Base-by-base conservation (phyloP, 2,888 invertebrate species). In the Chouioia cunea region DNA sequence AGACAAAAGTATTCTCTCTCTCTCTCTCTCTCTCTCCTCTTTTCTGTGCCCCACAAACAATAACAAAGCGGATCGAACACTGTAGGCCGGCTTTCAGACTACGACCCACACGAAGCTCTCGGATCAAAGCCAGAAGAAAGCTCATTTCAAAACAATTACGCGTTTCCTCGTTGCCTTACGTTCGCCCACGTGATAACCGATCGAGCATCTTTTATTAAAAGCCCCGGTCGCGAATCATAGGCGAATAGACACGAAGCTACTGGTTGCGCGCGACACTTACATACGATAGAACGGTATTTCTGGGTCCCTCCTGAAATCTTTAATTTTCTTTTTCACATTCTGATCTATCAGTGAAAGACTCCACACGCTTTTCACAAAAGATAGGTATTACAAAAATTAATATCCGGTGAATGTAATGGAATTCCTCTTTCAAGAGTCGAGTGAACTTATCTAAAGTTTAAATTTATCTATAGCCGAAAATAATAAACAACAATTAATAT, bases 91-190 rank as follows among this genome's bases (percentile, higher is more conserved):
- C 80, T 80, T 80, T 78, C 81, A 79, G 36, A 6, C 36, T 1
- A 78, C 80, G 77, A 80, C 82, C 82, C 81, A 82, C 81, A 77
- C 78, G 73, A 77, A 76, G 77, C 78, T 75, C 73, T 58, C 44
- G 23, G 53, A 6, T 27, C n/a, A 52, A 16, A 20, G 53, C 46
- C 53, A 16, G 47, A 59, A 54, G 54, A 23, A 36, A 36, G 36
- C 77, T 76, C 76, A 77, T 80, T 81, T 79, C 81, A 79, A 81
- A 82, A 82, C 81, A 82, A 82, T 80, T 80, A 80, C 78, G 76
- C 80, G 79, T 80, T 36, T 81, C 81, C 79, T 77, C 71, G 73
- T 6, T 10, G 67, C 78, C 76, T 78, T 77, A 60, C 72, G 78
- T 78, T 81, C 81, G 80, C 79, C 80, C 80, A 80, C 80, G 77